phyloP scores from a whole-genome alignment of 1,140 invertebrate genomes.

The Brachionus asplanchnoidis region DNA sequence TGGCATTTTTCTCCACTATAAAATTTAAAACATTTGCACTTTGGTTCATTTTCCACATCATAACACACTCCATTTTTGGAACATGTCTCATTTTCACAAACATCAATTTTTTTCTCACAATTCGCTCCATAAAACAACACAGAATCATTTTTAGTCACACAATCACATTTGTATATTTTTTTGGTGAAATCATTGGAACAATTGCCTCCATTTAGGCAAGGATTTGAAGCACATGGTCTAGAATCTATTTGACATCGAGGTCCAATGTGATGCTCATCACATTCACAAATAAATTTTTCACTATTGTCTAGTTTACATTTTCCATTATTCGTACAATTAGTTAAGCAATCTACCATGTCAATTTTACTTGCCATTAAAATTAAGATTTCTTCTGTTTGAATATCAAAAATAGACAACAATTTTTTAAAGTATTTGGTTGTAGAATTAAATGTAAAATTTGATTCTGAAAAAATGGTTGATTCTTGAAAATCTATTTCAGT shows the following conservation, averaged over 20 bases:
- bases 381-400: background rate
- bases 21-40: slow-evolving; percentile 7
- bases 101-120: background rate
- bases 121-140: background rate
- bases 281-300: background rate
- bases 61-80: slow-evolving; percentile 14
- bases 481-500: too few species aligned
- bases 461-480: too few species aligned
- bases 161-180: background rate
- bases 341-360: background rate
- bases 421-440: background rate
- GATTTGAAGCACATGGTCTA: background rate
- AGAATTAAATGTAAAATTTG: too few species aligned
- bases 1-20: slow-evolving; percentile 18
- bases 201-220: background rate
- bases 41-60: background rate
- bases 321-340: background rate
- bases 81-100: slow-evolving; percentile 14
- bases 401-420: background rate
- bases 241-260: background rate
- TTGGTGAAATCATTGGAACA: background rate
- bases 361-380: background rate
- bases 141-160: background rate
- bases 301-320: background rate
- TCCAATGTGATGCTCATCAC: background rate